Evolutionary conservation across 2,113 vertebrate genomes (phyloP).

Genomic region (Uropsilus gracilis): DNA sequence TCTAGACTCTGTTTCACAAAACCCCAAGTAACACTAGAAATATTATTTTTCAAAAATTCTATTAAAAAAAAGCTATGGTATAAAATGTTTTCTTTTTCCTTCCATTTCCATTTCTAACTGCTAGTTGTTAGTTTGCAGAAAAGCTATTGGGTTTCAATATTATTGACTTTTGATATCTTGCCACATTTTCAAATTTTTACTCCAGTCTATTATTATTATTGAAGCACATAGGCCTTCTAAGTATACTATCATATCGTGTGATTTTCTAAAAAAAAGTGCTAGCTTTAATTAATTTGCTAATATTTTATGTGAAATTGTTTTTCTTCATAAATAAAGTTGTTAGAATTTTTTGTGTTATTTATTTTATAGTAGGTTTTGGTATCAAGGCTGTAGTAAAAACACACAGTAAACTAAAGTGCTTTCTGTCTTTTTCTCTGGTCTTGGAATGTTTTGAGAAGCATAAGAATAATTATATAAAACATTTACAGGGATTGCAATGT

Average conservation of each 20-base stretch:
- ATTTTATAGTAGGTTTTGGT: not conserved
- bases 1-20: not conserved
- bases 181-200: not conserved
- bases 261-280: not conserved
- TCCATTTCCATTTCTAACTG: not conserved
- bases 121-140: not conserved
- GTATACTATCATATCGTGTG: not conserved
- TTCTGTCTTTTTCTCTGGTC: not conserved
- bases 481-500: not conserved
- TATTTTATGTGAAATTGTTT: slow-evolving; percentile 45
- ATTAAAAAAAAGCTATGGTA: not conserved
- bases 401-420: not conserved
- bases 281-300: not conserved
- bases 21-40: not conserved
- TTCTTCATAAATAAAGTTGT: not conserved
- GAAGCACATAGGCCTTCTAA: not conserved
- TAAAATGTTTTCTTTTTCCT: not conserved
- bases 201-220: not conserved
- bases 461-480: not conserved
- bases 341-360: not conserved
- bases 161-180: not conserved
- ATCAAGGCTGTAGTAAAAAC: not conserved
- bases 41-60: not conserved
- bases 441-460: not conserved
- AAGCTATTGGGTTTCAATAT: not conserved